Evolutionary conservation across 2,888 invertebrate genomes (phyloP).

Genomic region (Aricia artaxerxes): DNA sequence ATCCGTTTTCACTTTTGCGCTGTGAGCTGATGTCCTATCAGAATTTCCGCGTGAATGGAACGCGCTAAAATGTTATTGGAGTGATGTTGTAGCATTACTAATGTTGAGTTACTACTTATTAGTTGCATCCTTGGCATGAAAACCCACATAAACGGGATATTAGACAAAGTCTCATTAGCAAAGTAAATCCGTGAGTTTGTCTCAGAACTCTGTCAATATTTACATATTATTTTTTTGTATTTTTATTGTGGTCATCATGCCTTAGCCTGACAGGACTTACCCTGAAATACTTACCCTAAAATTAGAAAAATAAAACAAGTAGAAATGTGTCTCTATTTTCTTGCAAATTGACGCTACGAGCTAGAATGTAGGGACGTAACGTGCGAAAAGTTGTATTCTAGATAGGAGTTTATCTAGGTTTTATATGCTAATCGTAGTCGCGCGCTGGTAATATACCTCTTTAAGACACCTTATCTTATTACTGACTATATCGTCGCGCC

Average conservation of each 20-base stretch:
- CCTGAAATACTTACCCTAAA: too few species aligned
- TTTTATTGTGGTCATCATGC: too few species aligned
- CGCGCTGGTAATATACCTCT: not conserved
- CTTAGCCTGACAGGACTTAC: too few species aligned
- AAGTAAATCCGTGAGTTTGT: too few species aligned
- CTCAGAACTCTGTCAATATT: too few species aligned
- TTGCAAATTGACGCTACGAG: not conserved
- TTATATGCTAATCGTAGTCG: slow-evolving; percentile 15
- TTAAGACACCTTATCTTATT: not conserved
- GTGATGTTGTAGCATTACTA: not conserved
- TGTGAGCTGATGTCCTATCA: not conserved
- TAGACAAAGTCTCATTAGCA: too few species aligned
- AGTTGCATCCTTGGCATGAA: too few species aligned
- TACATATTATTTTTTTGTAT: too few species aligned
- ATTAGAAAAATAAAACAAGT: not conserved
- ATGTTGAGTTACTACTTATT: too few species aligned
- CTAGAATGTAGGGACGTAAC: not conserved
- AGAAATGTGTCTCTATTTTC: not conserved
- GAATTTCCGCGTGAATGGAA: not conserved
- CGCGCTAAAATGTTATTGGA: not conserved
- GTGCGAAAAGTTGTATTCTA: not conserved
- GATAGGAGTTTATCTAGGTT: slow-evolving; percentile 27
- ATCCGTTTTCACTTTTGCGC: not conserved
- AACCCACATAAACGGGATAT: too few species aligned
- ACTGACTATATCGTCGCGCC: not conserved